Evolutionary conservation across 1,140 invertebrate genomes (phyloP).

Genomic region (Bemisia tabaci): DNA sequence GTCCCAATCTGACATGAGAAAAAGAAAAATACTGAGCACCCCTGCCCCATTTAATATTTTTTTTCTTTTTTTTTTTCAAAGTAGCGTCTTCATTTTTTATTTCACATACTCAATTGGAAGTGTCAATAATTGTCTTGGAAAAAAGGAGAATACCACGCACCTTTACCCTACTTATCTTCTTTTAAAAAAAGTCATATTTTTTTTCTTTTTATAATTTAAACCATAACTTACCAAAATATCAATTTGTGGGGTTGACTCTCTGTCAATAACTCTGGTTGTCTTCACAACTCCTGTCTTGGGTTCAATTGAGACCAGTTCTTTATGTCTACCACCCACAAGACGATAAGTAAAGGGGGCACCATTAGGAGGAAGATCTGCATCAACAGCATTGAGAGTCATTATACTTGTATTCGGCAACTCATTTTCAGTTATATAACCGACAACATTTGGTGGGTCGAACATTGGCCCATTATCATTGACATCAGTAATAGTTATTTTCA

Average conservation of each 20-base stretch:
- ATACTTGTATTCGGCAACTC: conserved; percentile 70
- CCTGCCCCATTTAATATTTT: too few species aligned
- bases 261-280: conserved; percentile 63
- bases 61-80: too few species aligned
- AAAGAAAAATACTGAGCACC: too few species aligned
- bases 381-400: conserved; percentile 67
- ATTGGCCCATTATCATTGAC: conserved; percentile 87
- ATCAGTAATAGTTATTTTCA: conserved; percentile 64
- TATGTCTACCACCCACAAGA: conserved; percentile 61
- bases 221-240: conserved; percentile 41
- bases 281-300: conserved; percentile 62
- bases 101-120: too few species aligned
- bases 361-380: conserved; percentile 83
- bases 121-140: too few species aligned
- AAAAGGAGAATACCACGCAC: too few species aligned
- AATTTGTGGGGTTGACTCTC: conserved; percentile 60
- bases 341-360: conserved; percentile 77
- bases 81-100: too few species aligned
- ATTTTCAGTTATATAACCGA: conserved; percentile 74
- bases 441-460: conserved; percentile 53
- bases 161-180: too few species aligned
- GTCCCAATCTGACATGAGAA: too few species aligned
- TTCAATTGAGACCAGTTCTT: conserved; percentile 59
- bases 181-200: too few species aligned
- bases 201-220: neutral